Base-by-base conservation (phyloP, 2,888 invertebrate species). In the Parnassius smintheus region DNA sequence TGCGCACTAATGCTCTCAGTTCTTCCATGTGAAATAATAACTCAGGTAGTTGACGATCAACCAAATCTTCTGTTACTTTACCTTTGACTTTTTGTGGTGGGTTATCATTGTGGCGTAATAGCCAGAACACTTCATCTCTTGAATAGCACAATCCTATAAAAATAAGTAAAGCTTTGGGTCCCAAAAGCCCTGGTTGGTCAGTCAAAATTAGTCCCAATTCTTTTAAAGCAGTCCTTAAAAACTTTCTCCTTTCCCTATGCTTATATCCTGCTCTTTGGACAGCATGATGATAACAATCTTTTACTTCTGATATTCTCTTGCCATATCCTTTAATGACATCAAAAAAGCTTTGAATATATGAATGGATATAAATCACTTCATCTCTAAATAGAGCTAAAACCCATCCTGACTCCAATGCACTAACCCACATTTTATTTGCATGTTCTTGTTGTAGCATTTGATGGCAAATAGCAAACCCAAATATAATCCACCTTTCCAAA, bases 1-100 rank as follows among this genome's bases (percentile, higher is more conserved):
- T 99, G 67, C 98, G 94, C 4, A 99, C 97, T 60, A 99, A 91
- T 35, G 97, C 97, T 75, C 99, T 93, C 58, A 99, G 86, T 85
- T 99, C 99, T 83, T 99, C 98, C 95, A 99, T 99, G 79, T 99
- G 98, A 80, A 99, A 99, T 9, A 99, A 90, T 53, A 99, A 90
- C 85, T 99, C 99, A 1, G 99, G 99, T 52, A 99, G 92, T 81
- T 99, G 99, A 61, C 99, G 93, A 82, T 99, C 99, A 0, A 98
- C 96, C 61, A 99, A 91, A 86, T 98, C 98, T 86, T 98, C 98
- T n/a, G 96, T 94, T 12, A 96, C 94, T 85, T 96, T 96, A 53
- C 95, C 95, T 90, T 98, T 98, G 13, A 95, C 95, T 82, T 96
- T 97, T 70, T 96, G 94, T 1, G 99, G 99, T 48, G 98, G 98